Evolutionary conservation across 2,797 vertebrate genomes (phyloP).

Genomic region (Diplodus sargus): DNA sequence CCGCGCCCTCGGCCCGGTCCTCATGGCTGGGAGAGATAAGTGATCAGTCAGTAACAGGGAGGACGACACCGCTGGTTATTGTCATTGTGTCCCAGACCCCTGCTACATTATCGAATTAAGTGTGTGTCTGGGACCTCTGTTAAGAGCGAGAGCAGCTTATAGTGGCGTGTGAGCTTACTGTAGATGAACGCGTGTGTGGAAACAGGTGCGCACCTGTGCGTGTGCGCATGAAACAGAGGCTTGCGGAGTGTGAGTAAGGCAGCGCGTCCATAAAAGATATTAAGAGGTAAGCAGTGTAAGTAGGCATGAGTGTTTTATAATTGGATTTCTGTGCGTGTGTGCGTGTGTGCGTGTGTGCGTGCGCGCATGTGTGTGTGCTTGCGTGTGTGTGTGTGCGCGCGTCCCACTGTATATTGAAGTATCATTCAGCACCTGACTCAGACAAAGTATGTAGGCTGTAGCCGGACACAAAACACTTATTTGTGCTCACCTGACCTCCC

Average conservation of each 20-base stretch:
- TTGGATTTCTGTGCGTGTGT: constrained; percentile 28
- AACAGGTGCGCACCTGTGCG: background rate
- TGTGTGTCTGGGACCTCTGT: background rate
- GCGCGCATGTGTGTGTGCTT: background rate
- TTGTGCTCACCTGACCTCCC: constrained; percentile 41
- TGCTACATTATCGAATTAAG: background rate
- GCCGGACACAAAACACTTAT: constrained; percentile 34
- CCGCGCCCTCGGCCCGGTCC: constrained; percentile 23
- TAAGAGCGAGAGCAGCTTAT: constrained; percentile 18
- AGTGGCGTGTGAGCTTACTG: background rate
- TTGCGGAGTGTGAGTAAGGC: background rate
- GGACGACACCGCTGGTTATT: constrained; percentile 36
- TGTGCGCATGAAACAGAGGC: constrained; percentile 4
- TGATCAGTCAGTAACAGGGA: constrained; percentile 32
- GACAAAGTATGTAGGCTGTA: constrained; percentile 32
- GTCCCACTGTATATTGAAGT: constrained; percentile 44
- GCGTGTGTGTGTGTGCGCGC: background rate
- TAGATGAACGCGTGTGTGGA: background rate
- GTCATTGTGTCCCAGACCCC: constrained; percentile 12
- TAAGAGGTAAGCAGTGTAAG: constrained; percentile 2
- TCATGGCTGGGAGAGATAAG: constrained; percentile 55
- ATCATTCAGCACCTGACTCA: constrained; percentile 56
- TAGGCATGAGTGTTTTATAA: constrained; percentile 26
- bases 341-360: constrained; percentile 5
- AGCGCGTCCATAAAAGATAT: constrained; percentile 9